These are phyloP conservation scores for Eupithecia abbreviata DNA, from an alignment of 2,888 invertebrate genomes.

Conservation along the genomic window DNA sequence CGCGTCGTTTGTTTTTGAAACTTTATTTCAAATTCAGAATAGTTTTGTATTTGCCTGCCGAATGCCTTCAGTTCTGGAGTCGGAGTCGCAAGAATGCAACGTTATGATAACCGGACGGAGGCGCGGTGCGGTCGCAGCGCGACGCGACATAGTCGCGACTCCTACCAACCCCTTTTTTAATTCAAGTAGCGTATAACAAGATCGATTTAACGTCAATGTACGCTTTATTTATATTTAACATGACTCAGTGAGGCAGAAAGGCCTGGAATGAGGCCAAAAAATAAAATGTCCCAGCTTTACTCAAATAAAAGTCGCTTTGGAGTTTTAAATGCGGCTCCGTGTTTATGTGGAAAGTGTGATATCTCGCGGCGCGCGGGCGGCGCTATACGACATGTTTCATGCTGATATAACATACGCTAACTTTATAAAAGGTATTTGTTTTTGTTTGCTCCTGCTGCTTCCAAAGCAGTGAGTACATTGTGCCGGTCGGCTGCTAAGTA, in stretches of 20 bases:
- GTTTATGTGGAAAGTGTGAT: conserved; percentile 42
- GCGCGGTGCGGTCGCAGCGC: conserved; percentile 1
- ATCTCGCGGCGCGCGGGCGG: conserved; percentile 21
- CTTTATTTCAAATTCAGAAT: neutral
- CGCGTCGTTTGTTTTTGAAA: neutral
- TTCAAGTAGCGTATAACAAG: conserved; percentile 29
- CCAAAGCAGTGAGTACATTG: neutral
- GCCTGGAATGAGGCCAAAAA: conserved; percentile 44
- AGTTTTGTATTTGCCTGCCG: neutral
- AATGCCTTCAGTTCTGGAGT: neutral
- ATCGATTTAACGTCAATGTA: conserved; percentile 35
- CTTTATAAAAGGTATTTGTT: conserved; percentile 1
- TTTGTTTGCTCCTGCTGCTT: neutral
- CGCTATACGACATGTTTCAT: conserved; percentile 10
- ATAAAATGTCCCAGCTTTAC: conserved; percentile 44
- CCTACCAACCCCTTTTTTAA: conserved; percentile 22
- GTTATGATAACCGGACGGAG: conserved; percentile 22
- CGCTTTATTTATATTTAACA: conserved; percentile 40
- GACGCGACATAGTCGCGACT: conserved; percentile 23
- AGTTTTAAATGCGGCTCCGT: conserved; percentile 45
- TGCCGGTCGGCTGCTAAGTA: neutral
- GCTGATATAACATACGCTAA: conserved; percentile 18
- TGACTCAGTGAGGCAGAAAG: conserved; percentile 37
- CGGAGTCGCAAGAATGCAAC: conserved; percentile 18
- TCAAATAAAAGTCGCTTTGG: conserved; percentile 46